Base-by-base conservation (phyloP, 1,140 invertebrate species). In the Zaprionus capensis region DNA sequence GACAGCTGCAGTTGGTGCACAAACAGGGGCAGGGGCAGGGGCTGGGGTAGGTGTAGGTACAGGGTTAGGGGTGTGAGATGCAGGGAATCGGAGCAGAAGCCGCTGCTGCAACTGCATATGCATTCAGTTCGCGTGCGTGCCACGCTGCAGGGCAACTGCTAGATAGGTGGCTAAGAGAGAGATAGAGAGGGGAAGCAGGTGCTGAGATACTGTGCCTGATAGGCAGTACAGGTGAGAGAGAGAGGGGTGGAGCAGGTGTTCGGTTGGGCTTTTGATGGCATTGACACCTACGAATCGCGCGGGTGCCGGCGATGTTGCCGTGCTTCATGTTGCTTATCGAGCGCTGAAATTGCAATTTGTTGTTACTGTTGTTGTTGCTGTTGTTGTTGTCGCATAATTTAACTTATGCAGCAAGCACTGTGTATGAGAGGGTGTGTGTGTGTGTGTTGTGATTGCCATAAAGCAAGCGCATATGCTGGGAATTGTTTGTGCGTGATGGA, bases 371-470 rank as follows among this genome's bases (percentile, higher is more conserved):
- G 62, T 17, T 67, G 69, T 49, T 78, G 75, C 26, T 71, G 38
- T 26, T 59, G 69, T 49, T 68, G 76, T 31, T 72, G 41, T 41
- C 55, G 76, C 78, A 84, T 84, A 84, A 84, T 57, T 64, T 72
- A 78, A 84, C 73, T 78, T 70, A 71, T 71, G 56, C 61, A 65
- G 31, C 22, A 70, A 46, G 31, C 53, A 15, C 58, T 17, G 26
- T 17, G n/a, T 36, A 26, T 14, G 31, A 24, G 14, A 36, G 20
- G 46, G 55, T 41, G 28, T 63, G 49, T 55, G 14, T 31, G 38
- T 76, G 26, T 72, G 14, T 58, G n/a, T 28, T 64, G 65, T 82
- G 80, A 86, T 82, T 80, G 84, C 76, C 80, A 87, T 87, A 82
- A 79, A 86, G 84, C 73, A 78, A 87, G 58, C 59, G 66, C 81